Evolutionary conservation across 37 sponge, comb jelly and placozoan genomes (phyloP).

Genomic region (Mnemiopsis leidyi): DNA sequence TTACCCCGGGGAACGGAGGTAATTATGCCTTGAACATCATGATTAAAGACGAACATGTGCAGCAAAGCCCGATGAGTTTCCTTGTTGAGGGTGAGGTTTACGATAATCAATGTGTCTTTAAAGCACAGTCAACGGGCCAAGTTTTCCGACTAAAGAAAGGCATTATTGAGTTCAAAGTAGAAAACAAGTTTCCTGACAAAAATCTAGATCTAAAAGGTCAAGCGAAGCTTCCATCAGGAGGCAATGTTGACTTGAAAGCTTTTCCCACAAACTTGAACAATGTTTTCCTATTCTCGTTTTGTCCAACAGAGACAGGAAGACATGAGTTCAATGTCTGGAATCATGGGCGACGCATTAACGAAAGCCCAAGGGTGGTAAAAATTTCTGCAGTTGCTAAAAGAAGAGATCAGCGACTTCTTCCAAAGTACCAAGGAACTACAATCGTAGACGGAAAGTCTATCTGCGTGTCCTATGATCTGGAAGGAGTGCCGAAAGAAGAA

Average conservation of each 20-base stretch:
- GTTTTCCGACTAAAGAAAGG: slow-evolving; percentile 28
- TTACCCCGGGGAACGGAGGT: slow-evolving; percentile 30
- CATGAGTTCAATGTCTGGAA: slow-evolving; percentile 47
- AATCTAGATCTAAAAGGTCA: neutral
- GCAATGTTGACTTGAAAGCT: neutral
- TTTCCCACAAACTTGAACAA: neutral
- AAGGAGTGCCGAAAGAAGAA: neutral
- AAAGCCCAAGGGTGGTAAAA: slow-evolving; percentile 11
- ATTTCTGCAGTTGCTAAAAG: neutral
- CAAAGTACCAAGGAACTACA: neutral
- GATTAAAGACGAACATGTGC: neutral
- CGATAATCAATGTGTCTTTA: slow-evolving; percentile 8
- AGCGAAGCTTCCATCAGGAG: neutral
- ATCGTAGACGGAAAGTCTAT: neutral
- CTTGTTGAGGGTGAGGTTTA: neutral
- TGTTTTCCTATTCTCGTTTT: neutral
- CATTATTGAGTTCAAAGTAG: slow-evolving; percentile 33
- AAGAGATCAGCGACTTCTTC: neutral
- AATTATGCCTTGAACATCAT: neutral
- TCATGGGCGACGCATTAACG: neutral
- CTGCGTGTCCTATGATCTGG: neutral
- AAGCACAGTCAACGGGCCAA: neutral
- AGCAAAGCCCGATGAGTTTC: slow-evolving; percentile 13
- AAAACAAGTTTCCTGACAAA: neutral
- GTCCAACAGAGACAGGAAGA: slow-evolving; percentile 34